Evolutionary conservation across 2,113 vertebrate genomes (phyloP), one percentile per base, ranked within the genome.

Genomic region (Orcinus orca): DNA sequence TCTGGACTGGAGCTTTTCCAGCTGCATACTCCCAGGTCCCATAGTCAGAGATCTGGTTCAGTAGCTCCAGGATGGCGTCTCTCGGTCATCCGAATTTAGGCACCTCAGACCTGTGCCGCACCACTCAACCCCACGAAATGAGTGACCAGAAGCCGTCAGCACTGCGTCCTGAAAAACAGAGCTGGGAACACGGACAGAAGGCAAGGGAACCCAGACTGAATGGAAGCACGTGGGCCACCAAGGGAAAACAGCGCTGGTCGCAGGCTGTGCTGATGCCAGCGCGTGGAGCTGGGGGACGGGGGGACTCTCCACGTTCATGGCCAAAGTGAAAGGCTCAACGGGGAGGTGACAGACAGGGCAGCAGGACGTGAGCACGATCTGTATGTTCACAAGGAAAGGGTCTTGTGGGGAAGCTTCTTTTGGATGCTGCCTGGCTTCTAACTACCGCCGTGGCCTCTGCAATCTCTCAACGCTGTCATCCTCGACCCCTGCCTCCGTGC

Each of bases 221-320:
- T 1, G 7, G 68, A 60, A 68, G 83, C 23, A 58, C 33, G 21
- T 0, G 9, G 29, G 36, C 67, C 84, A 74, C 47, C 14, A 21
- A n/a, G n/a, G 10, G 21, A 12, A 11, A 31, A 44, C 9, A 80
- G 55, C 0, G 1, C 44, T 18, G 4, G 3, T 2, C 13, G 4
- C 58, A 17, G 47, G 92, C 81, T 60, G 38, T 5, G 21, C 50
- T 36, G 76, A 55, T 1, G 3, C n/a, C 36, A 47, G 38, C n/a
- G 9, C 13, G 0, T 4, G 36, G 41, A 36, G 86, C 53, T 63
- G 41, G 53, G 50, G 36, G 17, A 33, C 73, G 11, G 1, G 10
- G 44, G 1, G 4, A 6, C 60, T 58, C 25, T 2, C 55, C 73
- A 55, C 8, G 20, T 29, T 74, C 67, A 44, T 0, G 0, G 92